Percentiles rank a stretch among this genome's conserved stretches.
These are phyloP conservation scores for Ptychoptera contaminata DNA, from an alignment of 2,888 invertebrate species.

Conservation along the genomic window DNA sequence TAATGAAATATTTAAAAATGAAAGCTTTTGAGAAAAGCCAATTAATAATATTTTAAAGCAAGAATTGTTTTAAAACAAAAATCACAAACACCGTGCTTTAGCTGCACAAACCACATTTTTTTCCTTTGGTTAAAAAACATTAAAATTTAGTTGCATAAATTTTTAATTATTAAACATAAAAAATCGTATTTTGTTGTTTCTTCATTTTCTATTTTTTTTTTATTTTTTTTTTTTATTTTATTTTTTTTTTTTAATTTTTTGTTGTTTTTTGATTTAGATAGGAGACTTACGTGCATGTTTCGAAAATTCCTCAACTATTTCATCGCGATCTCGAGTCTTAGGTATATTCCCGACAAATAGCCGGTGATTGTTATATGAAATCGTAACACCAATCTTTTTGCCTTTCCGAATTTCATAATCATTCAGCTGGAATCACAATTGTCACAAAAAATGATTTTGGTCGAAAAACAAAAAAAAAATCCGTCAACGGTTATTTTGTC, in stretches of 20 bases:
- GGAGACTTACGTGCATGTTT: conserved; percentile 93
- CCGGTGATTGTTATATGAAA: conserved; percentile 99
- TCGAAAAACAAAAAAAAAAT: conserved; percentile 12
- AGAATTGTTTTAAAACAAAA: no score
- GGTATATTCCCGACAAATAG: conserved; percentile 99
- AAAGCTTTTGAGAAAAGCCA: no score
- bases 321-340: conserved; percentile 98
- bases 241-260: conserved; percentile 12
- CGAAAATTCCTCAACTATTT: conserved; percentile 98
- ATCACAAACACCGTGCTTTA: no score
- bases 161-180: not conserved
- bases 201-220: conserved; percentile 1
- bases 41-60: no score
- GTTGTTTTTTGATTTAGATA: conserved; percentile 11
- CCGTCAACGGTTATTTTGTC: no score
- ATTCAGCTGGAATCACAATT: conserved; percentile 94
- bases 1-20: no score
- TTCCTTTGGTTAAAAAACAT: no score
- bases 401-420: conserved; percentile 99
- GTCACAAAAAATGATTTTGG: conserved; percentile 23
- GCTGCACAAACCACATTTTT: no score
- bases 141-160: no score
- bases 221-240: conserved; percentile 11
- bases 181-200: no score
- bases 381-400: conserved; percentile 98